Percentiles rank a stretch among this genome's conserved stretches.
Conservation (phyloP, 2,113 vertebrate genomes). For the Mixornis gularis region DNA sequence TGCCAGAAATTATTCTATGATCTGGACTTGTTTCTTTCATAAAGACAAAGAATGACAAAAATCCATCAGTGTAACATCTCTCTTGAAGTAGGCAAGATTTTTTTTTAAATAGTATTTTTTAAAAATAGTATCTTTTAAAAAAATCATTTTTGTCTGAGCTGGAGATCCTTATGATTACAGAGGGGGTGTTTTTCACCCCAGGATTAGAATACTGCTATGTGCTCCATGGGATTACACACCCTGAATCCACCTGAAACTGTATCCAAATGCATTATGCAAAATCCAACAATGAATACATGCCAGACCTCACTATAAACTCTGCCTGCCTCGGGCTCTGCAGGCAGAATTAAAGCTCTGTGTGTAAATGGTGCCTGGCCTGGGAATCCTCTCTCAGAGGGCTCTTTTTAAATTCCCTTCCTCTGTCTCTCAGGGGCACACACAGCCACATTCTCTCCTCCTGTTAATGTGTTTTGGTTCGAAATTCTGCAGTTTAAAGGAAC, state of each 20-base stretch:
- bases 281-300: background rate
- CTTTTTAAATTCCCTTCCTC: background rate
- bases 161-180: background rate
- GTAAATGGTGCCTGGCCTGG: background rate
- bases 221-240: background rate
- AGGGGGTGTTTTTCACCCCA: background rate
- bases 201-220: background rate
- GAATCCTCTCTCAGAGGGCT: background rate
- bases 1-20: background rate
- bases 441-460: background rate
- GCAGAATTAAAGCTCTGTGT: background rate
- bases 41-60: background rate
- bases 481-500: background rate
- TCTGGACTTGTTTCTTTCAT: background rate
- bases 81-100: background rate
- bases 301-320: background rate
- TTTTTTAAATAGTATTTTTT: background rate
- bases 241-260: background rate
- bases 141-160: background rate
- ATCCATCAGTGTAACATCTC: background rate
- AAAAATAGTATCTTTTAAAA: background rate
- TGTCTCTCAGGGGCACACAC: background rate
- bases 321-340: background rate
- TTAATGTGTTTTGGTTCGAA: background rate
- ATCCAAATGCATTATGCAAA: background rate